phyloP scores from a whole-genome alignment of 1,140 invertebrate genomes.

The Drosophila ogumai region DNA sequence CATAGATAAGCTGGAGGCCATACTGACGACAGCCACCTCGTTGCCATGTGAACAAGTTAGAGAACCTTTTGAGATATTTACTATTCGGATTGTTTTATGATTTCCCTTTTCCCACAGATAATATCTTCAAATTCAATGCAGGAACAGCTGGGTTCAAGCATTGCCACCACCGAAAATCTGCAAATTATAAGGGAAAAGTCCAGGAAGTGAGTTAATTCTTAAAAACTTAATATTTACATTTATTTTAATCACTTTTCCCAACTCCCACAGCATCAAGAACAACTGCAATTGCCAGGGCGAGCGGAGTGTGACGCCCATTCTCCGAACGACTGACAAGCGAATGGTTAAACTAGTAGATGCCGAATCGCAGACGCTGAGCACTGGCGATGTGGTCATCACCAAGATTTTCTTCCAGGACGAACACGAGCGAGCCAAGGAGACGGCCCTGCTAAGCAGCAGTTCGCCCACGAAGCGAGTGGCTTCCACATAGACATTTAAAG shows the following conservation, averaged over 20 bases:
- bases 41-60: constrained; percentile 85
- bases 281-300: constrained; percentile 83
- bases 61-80: neutral
- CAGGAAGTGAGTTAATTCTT: constrained; percentile 64
- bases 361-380: constrained; percentile 93
- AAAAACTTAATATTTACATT: no score
- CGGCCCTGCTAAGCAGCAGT: constrained; percentile 78
- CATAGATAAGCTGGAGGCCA: constrained; percentile 93
- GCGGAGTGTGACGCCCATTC: constrained; percentile 72
- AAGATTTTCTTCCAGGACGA: constrained; percentile 93
- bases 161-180: constrained; percentile 81
- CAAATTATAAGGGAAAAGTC: constrained; percentile 81
- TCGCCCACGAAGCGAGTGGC: constrained; percentile 81
- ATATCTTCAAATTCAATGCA: constrained; percentile 78
- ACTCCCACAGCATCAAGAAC: constrained; percentile 69
- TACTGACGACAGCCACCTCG: constrained; percentile 91
- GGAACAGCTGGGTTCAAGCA: constrained; percentile 78
- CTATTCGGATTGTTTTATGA: neutral
- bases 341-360: constrained; percentile 83
- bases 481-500: constrained; percentile 49
- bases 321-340: constrained; percentile 57
- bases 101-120: constrained; percentile 50
- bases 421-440: constrained; percentile 86
- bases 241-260: neutral
- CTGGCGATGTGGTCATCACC: constrained; percentile 97